A percentile compares a stretch with the other conserved stretches of the same genome.
Evolutionary conservation across 1,140 invertebrate genomes (phyloP).

Genomic region (Drosophila persimilis): DNA sequence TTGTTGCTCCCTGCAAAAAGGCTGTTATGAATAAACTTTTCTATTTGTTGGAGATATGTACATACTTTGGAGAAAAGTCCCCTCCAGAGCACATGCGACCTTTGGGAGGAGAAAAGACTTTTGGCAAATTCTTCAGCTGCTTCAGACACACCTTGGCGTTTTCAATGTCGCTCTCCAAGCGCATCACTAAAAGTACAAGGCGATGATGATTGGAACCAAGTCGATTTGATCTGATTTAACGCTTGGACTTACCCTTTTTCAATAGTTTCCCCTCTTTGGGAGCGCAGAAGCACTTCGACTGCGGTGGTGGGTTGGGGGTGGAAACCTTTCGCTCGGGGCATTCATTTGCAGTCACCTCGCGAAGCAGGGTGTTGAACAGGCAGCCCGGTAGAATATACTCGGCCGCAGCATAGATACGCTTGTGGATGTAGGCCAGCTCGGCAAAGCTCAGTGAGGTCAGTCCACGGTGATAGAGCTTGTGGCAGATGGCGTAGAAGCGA

Average conservation of each 20-base stretch:
- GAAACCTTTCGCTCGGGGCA: background rate
- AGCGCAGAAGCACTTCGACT: constrained; percentile 56
- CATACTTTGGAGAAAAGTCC: background rate
- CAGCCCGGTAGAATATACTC: constrained; percentile 66
- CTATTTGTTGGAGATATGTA: too few relatives aligned
- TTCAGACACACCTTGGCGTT: constrained; percentile 20
- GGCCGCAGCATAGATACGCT: constrained; percentile 63
- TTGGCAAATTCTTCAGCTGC: constrained; percentile 15
- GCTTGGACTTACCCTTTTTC: constrained; percentile 26
- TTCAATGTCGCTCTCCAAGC: constrained; percentile 16
- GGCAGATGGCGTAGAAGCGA: constrained; percentile 67
- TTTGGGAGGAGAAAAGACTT: background rate
- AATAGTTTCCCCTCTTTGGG: constrained; percentile 47
- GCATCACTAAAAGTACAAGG: background rate
- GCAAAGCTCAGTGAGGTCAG: constrained; percentile 59
- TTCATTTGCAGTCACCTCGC: constrained; percentile 38
- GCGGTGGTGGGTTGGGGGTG: background rate
- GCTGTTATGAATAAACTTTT: too few relatives aligned
- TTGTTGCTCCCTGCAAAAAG: too few relatives aligned
- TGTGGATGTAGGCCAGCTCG: constrained; percentile 66
- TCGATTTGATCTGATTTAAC: too few relatives aligned
- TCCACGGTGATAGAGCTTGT: constrained; percentile 63
- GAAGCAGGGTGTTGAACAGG: constrained; percentile 64
- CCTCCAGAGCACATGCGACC: background rate
- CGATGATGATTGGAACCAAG: background rate